Percentiles rank a stretch among this genome's conserved stretches.
These are phyloP conservation scores for Octonoba sinensis DNA, from an alignment of 2,888 invertebrate genomes.

Conservation along the genomic window DNA sequence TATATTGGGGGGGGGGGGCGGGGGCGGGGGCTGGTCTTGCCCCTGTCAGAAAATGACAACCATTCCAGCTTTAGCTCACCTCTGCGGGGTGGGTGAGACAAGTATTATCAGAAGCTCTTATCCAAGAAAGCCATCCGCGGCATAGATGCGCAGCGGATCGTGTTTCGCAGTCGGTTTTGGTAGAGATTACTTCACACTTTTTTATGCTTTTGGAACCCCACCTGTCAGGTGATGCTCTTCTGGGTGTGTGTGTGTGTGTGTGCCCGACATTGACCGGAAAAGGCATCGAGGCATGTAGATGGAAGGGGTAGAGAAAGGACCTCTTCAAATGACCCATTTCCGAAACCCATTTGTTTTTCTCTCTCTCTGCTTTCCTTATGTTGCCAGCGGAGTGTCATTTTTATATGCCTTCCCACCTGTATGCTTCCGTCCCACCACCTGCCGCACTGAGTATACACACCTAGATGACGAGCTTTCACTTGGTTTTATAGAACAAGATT, in stretches of 20 bases:
- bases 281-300: constrained; percentile 28
- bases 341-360: constrained; percentile 56
- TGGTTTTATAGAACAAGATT: no score
- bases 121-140: no score
- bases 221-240: constrained; percentile 6
- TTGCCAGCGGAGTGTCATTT: background rate
- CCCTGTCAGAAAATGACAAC: no score
- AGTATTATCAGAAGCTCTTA: no score
- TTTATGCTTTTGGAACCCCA: background rate
- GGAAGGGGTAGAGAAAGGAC: constrained; percentile 37
- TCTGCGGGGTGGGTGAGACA: no score
- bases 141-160: no score
- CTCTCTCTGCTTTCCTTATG: constrained; percentile 12
- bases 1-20: no score
- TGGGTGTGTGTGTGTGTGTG: constrained; percentile 1
- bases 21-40: no score
- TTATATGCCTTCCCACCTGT: background rate
- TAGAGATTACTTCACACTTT: no score
- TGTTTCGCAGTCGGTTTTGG: no score
- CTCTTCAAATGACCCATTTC: constrained; percentile 55
- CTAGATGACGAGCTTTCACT: background rate
- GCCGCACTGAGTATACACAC: constrained; percentile 1
- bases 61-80: no score
- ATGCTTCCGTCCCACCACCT: constrained; percentile 16
- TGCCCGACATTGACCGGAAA: constrained; percentile 51